Evolutionary conservation across 2,797 vertebrate genomes (phyloP).

Genomic region (Coregonus ussuriensis): DNA sequence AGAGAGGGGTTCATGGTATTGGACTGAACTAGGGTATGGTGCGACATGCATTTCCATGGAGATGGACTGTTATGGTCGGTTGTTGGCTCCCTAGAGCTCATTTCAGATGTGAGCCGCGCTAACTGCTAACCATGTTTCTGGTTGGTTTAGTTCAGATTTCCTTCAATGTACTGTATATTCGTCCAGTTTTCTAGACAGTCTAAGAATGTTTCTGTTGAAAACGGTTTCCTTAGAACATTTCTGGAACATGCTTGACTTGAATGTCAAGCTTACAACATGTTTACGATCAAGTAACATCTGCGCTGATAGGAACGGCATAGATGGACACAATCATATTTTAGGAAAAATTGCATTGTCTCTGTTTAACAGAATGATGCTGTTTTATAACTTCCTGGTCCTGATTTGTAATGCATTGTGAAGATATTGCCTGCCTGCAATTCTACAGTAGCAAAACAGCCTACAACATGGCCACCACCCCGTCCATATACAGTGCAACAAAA

Average conservation of each 20-base stretch:
- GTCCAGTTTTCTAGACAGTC: not conserved
- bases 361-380: not conserved
- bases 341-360: not conserved
- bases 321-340: not conserved
- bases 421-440: not conserved
- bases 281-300: not conserved
- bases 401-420: not conserved
- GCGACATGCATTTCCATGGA: not conserved
- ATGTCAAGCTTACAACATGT: constrained; percentile 3
- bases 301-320: not conserved
- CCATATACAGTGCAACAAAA: not conserved
- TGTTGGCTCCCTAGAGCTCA: not conserved
- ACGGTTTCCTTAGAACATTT: not conserved
- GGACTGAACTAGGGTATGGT: not conserved
- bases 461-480: not conserved
- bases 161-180: not conserved
- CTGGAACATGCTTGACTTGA: not conserved
- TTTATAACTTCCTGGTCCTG: not conserved
- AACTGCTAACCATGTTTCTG: too few species aligned
- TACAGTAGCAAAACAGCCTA: not conserved
- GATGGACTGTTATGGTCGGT: not conserved
- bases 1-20: not conserved
- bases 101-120: too few species aligned
- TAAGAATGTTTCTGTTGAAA: not conserved
- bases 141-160: not conserved